Conservation (phyloP, 2,888 invertebrate species). For the Cremastinae sp. region DNA sequence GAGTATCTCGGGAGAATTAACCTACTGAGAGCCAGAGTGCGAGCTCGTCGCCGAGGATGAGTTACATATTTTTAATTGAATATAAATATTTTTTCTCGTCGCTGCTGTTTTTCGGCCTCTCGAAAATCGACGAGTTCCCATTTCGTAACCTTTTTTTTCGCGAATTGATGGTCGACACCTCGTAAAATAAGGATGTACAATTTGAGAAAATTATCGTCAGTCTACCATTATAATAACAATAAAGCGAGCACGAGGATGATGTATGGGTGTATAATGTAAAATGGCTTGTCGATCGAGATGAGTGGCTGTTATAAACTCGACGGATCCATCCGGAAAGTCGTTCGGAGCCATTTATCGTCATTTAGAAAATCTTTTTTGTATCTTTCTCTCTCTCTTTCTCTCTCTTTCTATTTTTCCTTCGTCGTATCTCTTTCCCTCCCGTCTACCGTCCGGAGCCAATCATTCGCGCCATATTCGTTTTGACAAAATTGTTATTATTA, state of each 20-base stretch:
- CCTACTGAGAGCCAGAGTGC: not conserved
- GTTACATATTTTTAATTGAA: slow-evolving; percentile 37
- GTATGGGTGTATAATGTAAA: slow-evolving; percentile 39
- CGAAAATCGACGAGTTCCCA: not conserved
- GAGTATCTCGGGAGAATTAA: not conserved
- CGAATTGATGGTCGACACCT: slow-evolving; percentile 20
- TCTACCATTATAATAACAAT: not conserved
- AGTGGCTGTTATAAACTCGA: slow-evolving; percentile 30
- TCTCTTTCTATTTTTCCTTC: not conserved
- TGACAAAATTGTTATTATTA: slow-evolving; percentile 73
- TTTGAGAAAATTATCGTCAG: slow-evolving; percentile 37
- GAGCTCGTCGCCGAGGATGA: slow-evolving; percentile 12
- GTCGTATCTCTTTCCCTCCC: not conserved
- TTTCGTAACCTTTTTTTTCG: not conserved
- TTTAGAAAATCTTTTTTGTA: slow-evolving; percentile 49
- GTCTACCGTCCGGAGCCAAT: slow-evolving; percentile 62
- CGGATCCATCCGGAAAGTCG: slow-evolving; percentile 46
- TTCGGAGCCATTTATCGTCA: slow-evolving; percentile 51
- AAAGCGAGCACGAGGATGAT: not conserved
- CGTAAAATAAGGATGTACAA: slow-evolving; percentile 39
- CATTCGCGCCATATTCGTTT: slow-evolving; percentile 66
- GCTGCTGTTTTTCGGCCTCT: not conserved
- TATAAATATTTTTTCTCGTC: slow-evolving; percentile 13
- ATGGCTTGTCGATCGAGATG: slow-evolving; percentile 44
- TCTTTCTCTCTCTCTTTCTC: not conserved